A percentile compares a stretch with the other conserved stretches of the same genome.
phyloP scores from a whole-genome alignment of 1,140 invertebrate species.

The Ooceraea biroi region DNA sequence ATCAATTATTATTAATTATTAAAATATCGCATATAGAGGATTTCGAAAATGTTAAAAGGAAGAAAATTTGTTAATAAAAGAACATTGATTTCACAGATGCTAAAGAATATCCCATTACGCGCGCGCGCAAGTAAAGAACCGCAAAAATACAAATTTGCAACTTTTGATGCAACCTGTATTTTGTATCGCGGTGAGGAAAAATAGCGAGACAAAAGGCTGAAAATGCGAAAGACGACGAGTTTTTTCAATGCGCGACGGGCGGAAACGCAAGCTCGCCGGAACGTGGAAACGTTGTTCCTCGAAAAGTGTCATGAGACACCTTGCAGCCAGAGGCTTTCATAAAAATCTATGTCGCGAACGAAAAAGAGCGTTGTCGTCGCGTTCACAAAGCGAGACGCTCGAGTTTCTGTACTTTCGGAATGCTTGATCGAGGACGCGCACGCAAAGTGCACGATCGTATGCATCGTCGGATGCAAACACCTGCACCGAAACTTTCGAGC shows the following conservation, averaged over 20 bases:
- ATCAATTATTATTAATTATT: background rate
- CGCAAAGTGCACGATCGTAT: slow-evolving; percentile 40
- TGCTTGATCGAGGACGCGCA: slow-evolving; percentile 41
- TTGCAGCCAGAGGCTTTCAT: slow-evolving; percentile 48
- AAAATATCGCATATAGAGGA: background rate
- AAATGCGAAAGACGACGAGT: slow-evolving; percentile 49
- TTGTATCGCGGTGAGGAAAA: background rate
- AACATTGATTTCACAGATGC: background rate
- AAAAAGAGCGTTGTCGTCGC: slow-evolving; percentile 37
- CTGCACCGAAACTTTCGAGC: slow-evolving; percentile 43
- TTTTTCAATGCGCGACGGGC: slow-evolving; percentile 49
- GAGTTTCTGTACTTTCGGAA: slow-evolving; percentile 37
- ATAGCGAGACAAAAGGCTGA: slow-evolving; percentile 2
- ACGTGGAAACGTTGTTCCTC: slow-evolving; percentile 40
- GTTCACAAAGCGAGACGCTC: slow-evolving; percentile 19
- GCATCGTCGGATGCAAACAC: slow-evolving; percentile 28
- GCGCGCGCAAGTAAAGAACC: background rate
- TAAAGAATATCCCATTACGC: background rate
- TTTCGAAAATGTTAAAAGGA: slow-evolving; percentile 1
- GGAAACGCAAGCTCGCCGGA: slow-evolving; percentile 55
- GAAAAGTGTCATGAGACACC: slow-evolving; percentile 46
- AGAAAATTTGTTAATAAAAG: background rate
- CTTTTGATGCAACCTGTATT: slow-evolving; percentile 8
- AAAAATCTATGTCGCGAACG: slow-evolving; percentile 42
- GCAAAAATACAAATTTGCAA: background rate